Conservation (phyloP, 2,797 vertebrate genomes). For the Orientallactaga sibirica region DNA sequence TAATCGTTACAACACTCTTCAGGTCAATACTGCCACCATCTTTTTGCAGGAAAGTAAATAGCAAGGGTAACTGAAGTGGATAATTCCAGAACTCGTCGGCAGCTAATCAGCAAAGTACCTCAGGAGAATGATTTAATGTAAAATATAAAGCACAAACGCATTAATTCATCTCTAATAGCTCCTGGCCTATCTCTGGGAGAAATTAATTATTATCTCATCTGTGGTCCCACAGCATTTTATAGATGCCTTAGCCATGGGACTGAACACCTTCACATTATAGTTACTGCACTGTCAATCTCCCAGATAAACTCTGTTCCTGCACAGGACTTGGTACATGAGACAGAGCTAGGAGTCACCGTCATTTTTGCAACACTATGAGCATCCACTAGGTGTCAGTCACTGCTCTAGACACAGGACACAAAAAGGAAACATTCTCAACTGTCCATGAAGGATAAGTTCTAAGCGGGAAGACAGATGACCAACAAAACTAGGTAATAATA, state of each 20-base stretch:
- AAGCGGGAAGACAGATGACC: not conserved
- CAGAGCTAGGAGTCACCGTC: not conserved
- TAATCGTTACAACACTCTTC: constrained; percentile 64
- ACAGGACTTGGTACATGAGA: not conserved
- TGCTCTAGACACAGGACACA: not conserved
- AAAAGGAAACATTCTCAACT: not conserved
- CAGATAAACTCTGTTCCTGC: not conserved
- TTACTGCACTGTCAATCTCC: constrained; percentile 3
- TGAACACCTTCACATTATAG: constrained; percentile 6
- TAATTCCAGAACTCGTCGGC: constrained; percentile 66
- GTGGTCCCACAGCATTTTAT: constrained; percentile 30
- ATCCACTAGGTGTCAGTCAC: not conserved
- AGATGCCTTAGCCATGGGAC: constrained; percentile 5
- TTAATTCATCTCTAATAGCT: constrained; percentile 60
- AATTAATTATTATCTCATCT: constrained; percentile 56
- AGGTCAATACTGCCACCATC: constrained; percentile 59
- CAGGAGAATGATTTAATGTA: constrained; percentile 48
- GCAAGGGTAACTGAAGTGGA: constrained; percentile 65
- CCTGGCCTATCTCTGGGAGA: constrained; percentile 48
- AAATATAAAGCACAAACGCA: constrained; percentile 56
- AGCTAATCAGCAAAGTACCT: constrained; percentile 72
- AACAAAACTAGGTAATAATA: constrained; percentile 11
- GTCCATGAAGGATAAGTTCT: not conserved
- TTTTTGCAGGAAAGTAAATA: constrained; percentile 72
- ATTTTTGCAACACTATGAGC: constrained; percentile 3